These are phyloP conservation scores for Xylophagus ater DNA, from an alignment of 2,888 invertebrate genomes.

Conservation along the genomic window DNA sequence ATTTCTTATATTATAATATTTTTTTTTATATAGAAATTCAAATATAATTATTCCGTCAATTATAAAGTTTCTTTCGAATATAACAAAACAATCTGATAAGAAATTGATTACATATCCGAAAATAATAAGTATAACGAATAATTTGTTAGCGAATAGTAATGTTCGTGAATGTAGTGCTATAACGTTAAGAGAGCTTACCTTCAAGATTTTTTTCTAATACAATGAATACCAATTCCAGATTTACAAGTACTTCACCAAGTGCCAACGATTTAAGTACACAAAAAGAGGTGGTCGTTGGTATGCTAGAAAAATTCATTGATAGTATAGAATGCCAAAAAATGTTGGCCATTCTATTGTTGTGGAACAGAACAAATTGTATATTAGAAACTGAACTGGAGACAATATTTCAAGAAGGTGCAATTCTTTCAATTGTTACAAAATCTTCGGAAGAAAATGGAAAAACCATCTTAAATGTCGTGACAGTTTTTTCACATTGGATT, in stretches of 20 bases:
- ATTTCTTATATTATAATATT: too few species aligned
- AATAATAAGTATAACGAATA: conserved; percentile 48
- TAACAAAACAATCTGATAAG: conserved; percentile 85
- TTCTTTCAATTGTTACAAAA: conserved; percentile 31
- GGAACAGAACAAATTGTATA: too few species aligned
- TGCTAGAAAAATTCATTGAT: conserved; percentile 49
- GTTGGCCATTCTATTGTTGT: conserved; percentile 31
- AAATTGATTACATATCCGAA: conserved; percentile 83
- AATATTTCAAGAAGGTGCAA: conserved; percentile 29
- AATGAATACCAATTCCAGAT: conserved; percentile 10
- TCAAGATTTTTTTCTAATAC: conserved; percentile 70
- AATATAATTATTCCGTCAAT: conserved; percentile 65
- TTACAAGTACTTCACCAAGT: conserved; percentile 26
- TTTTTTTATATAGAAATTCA: conserved; percentile 47
- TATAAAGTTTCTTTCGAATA: conserved; percentile 76
- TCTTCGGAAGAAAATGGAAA: conserved; percentile 29
- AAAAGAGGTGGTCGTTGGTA: conserved; percentile 65
- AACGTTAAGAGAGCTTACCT: conserved; percentile 64
- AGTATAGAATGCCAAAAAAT: conserved; percentile 32
- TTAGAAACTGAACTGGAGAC: too few species aligned
- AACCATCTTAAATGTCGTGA: conserved; percentile 27
- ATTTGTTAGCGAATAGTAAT: conserved; percentile 35
- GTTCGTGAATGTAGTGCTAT: conserved; percentile 54
- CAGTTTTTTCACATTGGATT: conserved; percentile 29
- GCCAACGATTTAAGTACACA: conserved; percentile 67